These are phyloP conservation scores for Emydura subglobosa DNA, from an alignment of 2,113 vertebrate species.

Conservation along the genomic window DNA sequence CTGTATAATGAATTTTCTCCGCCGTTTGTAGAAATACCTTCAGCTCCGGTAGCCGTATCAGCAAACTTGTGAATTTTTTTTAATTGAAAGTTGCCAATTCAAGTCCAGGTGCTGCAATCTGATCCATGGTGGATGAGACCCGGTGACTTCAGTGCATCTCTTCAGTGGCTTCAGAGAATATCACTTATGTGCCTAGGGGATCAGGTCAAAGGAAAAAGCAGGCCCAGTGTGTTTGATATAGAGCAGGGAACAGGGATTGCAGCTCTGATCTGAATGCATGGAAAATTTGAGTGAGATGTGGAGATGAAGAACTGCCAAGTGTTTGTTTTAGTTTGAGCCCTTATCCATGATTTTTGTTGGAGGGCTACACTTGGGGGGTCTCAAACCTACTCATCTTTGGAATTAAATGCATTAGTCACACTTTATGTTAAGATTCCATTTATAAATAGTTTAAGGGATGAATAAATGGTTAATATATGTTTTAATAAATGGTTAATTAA, in stretches of 20 bases:
- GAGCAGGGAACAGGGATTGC: background rate
- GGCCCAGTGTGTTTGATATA: background rate
- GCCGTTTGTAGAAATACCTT: background rate
- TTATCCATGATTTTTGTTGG: background rate
- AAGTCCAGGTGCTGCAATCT: too few species aligned
- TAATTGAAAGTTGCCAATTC: too few species aligned
- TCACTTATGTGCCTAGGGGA: background rate
- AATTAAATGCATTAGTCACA: background rate
- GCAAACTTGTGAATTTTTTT: background rate
- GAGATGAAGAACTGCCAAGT: background rate
- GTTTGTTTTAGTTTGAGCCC: background rate
- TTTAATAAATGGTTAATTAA: constrained; percentile 65
- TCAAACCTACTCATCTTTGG: background rate
- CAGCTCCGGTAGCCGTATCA: background rate
- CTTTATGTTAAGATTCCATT: constrained; percentile 39
- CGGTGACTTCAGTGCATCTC: too few species aligned
- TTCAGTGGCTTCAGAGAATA: background rate
- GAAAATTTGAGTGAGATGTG: background rate
- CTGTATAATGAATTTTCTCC: background rate
- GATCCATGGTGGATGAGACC: too few species aligned
- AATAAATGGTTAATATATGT: constrained; percentile 40
- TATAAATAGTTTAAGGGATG: constrained; percentile 50
- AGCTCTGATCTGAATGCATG: background rate
- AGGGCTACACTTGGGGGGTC: background rate
- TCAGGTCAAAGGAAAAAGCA: background rate